Base-by-base conservation (phyloP, 2,113 vertebrate genomes). In the Lathamus discolor region DNA sequence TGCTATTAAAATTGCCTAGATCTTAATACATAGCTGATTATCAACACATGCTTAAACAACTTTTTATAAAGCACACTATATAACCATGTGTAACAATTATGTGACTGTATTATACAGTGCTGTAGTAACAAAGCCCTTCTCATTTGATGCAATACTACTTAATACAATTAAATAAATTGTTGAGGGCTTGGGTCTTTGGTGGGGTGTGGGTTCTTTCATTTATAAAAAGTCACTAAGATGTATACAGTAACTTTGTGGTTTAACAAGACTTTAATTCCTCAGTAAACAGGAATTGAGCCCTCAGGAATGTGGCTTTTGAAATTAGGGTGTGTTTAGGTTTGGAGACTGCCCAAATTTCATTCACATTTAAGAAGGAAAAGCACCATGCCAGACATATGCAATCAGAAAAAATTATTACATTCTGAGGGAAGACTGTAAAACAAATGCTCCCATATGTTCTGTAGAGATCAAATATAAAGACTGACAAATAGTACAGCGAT, bases 321-420 rank as follows among this genome's bases (percentile, higher is more conserved):
- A 98, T 98, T 98, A 98, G 98, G 97, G 97, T 98, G 97, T 98
- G 97, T 98, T 98, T 99, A 96, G 95, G 96, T 97, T 98, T 98
- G 96, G 96, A 97, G 92, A 96, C 83, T 87, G 84, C 93, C 97
- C 97, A 96, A 97, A 97, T 95, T 96, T 97, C 97, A 98, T 97
- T 97, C 97, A 98, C 95, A 91, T 97, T 93, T 97, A 87, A 88
- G 92, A 97, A 96, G 64, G 64, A 72, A 97, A 97, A 97, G 86
- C 68, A 82, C 54, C 66, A 81, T 92, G 97, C 97, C 97, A 98
- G 97, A 98, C 95, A 96, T 84, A 97, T 93, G 98, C 91, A 97
- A 97, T 97, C 93, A 96, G 81, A 82, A 90, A 87, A 96, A 90
- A 91, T 74, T 49, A 96, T 97, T 97, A 96, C 96, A 93, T 97